Base-by-base conservation (phyloP, 2,888 invertebrate species). In the Clostera curtula region DNA sequence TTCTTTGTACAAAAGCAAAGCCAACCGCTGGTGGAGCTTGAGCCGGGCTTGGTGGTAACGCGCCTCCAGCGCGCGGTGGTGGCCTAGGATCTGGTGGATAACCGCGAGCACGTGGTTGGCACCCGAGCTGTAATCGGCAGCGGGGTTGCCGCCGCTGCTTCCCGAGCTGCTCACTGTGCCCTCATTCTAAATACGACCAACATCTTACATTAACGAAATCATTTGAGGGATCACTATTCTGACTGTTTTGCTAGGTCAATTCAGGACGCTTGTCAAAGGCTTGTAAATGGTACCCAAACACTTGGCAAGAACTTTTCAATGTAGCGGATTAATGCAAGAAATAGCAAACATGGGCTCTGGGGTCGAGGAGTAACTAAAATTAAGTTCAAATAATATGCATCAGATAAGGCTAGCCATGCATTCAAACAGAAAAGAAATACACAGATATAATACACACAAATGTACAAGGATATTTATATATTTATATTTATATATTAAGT, bases 81-180 rank as follows among this genome's bases (percentile, higher is more conserved):
- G 96, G 27, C 96, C 96, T 31, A 98, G 85, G 52, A 98, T 97
- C 85, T 97, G 96, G 76, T 98, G 97, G 43, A 98, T 97, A 24
- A 98, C 96, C 25, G 96, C 96, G 40, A 98, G 85, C 25, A 98
- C 97, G 76, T 98, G 97, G 59, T 95, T 96, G 26, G 98, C 97
- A 18, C 97, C 97, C 48, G 93, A 97, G 38, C 96, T 96, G 71
- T 98, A 98, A 80, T 98, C 98, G 1, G 97, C 95, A 0, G 95
- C 96, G 0, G 96, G 95, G 68, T 95, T 95, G 11, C 90, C 90
- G 26, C 89, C 89, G 49, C 89, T 88, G 39, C 89, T 90, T 34
- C 87, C 86, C 4, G 86, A 83, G 11, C 83, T 80, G 46, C 80
- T 88, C 39, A 82, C 86, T 34, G 73, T 67, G 19, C 79, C 77